Evolutionary conservation across 2,113 vertebrate genomes (phyloP), one percentile per base, ranked within the genome.

Genomic region (Vimba vimba): DNA sequence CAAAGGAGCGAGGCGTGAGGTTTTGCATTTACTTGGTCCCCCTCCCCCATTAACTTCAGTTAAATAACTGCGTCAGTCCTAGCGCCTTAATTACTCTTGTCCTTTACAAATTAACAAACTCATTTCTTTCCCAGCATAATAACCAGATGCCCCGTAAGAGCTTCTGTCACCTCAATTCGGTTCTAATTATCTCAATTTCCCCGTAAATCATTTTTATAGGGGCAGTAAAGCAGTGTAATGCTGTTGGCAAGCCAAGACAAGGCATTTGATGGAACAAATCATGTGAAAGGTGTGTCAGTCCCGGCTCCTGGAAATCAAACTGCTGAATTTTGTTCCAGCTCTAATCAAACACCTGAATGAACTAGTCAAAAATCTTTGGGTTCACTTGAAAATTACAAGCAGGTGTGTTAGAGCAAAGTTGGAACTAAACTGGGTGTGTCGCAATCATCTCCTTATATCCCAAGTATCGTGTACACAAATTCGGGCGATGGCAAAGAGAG

Each of bases 21-120:
- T 69, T 69, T 68, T 66, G 69, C 73, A 77, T 87, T 87, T 84
- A 84, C 79, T 79, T 47, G 81, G 82, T 68, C 36, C 75, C 45
- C 75, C 84, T 52, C 62, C 43, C 79, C 52, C 62, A 85, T 86
- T 88, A 85, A 81, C 69, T 88, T 80, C 45, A 79, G 74, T 88
- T 84, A 81, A 74, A 59, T 25, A 86, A 75, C 84, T 74, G 76
- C 25, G 47, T 84, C 83, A 83, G 86, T 87, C 73, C 85, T 71
- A 57, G 6, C 50, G 30, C 66, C 74, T 82, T 89, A 88, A 86
- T 87, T 90, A 85, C 80, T 89, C 86, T 86, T 84, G 77, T 87
- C 87, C 88, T 89, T 87, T 87, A 86, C 82, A 90, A 86, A 90
- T 90, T 86, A 90, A 90, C 89, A 87, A 89, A 90, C 86, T 88